These are phyloP conservation scores for Cettia cetti DNA, from an alignment of 2,113 vertebrate genomes.

Conservation along the genomic window DNA sequence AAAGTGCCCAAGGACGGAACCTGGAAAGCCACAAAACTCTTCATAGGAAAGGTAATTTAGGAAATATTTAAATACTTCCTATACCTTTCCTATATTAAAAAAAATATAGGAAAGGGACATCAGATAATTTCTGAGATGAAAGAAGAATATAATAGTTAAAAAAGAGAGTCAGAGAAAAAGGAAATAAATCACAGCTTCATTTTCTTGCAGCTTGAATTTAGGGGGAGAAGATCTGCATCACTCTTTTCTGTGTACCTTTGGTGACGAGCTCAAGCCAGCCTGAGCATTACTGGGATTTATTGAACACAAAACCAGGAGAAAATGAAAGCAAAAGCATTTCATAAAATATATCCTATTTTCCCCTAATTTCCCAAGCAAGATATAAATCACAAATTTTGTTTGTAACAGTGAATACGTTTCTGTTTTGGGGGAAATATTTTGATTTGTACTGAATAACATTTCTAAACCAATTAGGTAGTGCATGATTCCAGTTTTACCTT, in stretches of 20 bases:
- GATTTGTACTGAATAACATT: not conserved
- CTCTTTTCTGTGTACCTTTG: not conserved
- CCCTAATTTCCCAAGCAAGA: constrained; percentile 3
- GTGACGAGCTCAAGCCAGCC: not conserved
- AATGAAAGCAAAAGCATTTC: constrained; percentile 37
- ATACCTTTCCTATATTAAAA: too few species aligned
- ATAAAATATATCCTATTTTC: not conserved
- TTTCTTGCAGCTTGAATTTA: not conserved
- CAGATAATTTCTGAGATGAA: not conserved
- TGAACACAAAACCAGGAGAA: constrained; percentile 34
- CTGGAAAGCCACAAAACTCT: constrained; percentile 80
- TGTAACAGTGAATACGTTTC: not conserved
- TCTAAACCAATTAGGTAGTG: not conserved
- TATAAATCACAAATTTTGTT: not conserved
- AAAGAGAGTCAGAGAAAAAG: not conserved
- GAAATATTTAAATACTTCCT: too few species aligned
- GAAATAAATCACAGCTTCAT: not conserved
- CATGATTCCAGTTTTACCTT: constrained; percentile 40
- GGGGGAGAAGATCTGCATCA: accelerated
- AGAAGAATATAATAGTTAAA: not conserved
- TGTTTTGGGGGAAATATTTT: not conserved
- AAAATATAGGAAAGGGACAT: too few species aligned
- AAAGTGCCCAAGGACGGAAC: constrained; percentile 77
- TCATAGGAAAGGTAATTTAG: constrained; percentile 85
- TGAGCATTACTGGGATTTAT: not conserved